These are phyloP conservation scores for Urocyon cinereoargenteus DNA, from an alignment of 2,797 vertebrate species.

Conservation along the genomic window DNA sequence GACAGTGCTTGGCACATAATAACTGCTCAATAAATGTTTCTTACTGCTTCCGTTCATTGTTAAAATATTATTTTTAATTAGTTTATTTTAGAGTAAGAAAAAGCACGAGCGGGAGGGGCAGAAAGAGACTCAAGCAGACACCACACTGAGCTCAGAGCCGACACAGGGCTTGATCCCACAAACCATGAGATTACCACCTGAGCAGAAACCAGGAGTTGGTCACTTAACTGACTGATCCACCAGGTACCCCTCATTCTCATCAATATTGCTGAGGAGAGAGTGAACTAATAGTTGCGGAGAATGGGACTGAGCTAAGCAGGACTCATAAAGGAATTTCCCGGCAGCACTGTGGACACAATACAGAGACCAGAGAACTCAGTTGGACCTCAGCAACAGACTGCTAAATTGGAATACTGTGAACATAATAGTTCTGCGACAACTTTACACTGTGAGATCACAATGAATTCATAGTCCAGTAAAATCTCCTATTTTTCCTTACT, in stretches of 20 bases:
- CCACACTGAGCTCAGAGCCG: neutral
- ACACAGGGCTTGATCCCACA: neutral
- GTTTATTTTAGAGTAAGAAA: neutral
- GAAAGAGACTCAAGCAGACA: neutral
- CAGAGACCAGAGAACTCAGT: neutral
- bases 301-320: neutral
- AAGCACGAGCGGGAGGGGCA: neutral
- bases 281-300: neutral
- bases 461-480: neutral
- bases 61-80: neutral
- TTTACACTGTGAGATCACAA: neutral
- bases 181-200: neutral
- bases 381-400: neutral
- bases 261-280: neutral
- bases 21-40: neutral
- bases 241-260: neutral
- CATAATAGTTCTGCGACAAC: neutral
- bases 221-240: neutral
- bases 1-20: neutral
- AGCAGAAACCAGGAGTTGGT: neutral
- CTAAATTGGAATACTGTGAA: neutral
- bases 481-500: constrained; percentile 4
- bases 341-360: neutral
- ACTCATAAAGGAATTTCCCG: neutral
- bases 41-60: neutral